Conservation (phyloP, 92 coral and sea anemone genomes). For the Anthopleura xanthogrammica region DNA sequence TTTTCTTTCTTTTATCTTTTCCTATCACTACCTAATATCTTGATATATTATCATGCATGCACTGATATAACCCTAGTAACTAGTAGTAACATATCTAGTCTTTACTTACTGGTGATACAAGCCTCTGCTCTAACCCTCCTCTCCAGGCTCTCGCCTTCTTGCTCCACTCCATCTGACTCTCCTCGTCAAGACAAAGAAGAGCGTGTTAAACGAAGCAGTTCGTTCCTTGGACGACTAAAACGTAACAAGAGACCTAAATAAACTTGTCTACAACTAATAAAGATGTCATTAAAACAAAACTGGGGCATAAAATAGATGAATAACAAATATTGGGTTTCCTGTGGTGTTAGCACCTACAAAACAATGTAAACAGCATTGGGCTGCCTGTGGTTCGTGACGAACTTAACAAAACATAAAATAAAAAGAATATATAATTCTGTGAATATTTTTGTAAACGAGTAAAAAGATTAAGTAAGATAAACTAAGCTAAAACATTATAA, state of each 20-base stretch:
- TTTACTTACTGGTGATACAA: constrained; percentile 20
- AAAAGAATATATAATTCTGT: not conserved
- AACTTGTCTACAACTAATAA: not conserved
- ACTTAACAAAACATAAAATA: not conserved
- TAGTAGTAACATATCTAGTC: not conserved
- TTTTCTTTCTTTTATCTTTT: not conserved
- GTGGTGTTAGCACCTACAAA: not conserved
- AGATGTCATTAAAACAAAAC: not conserved
- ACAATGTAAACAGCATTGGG: not conserved
- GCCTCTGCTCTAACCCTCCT: constrained; percentile 48
- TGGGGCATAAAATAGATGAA: not conserved
- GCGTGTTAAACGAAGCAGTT: constrained; percentile 30
- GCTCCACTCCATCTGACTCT: constrained; percentile 28
- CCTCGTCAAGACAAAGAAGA: constrained; percentile 39
- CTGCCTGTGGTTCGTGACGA: not conserved
- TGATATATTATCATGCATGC: not conserved
- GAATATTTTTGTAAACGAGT: constrained; percentile 12
- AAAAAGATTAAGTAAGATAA: not conserved
- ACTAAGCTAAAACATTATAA: not conserved
- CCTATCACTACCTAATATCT: not conserved
- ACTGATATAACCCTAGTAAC: not conserved
- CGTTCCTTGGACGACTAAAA: constrained; percentile 42
- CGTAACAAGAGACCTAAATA: constrained; percentile 39
- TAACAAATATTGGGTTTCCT: not conserved
- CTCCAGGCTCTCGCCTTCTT: constrained; percentile 51